Evolutionary conservation across 1,140 invertebrate species (phyloP), one percentile per base, ranked within the genome.

Genomic region (Cotesia vestalis): DNA sequence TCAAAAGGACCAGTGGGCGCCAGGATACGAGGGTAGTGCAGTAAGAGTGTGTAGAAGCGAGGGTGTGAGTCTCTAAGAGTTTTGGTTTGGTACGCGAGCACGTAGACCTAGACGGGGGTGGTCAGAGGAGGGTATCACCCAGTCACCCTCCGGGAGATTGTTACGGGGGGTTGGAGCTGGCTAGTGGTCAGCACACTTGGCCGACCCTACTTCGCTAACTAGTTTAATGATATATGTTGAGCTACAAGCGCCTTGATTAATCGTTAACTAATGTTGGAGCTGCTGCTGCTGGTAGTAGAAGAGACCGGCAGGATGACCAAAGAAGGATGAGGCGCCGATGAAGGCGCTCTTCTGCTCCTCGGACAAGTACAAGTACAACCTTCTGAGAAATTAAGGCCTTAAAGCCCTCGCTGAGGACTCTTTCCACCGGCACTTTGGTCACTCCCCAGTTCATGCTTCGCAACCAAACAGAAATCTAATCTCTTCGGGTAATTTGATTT

Each of bases 151-250:
- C 17, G 71, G 72, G 66, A 69, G 76, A 77, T 73, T 73, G 68
- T 69, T 73, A 69, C 64, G 76, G 78, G 78, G 79, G 77, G 79
- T 76, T 69, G 76, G 77, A 77, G 73, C 78, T 78, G 78, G 81
- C 81, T 84, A 86, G 84, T 86, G 85, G 85, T 86, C 85, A 86
- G 85, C 85, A 87, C 85, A 87, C 85, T 86, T 87, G 85, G 83
- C 81, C 83, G 82, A 86, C 85, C 85, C 85, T 87, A 87, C 85
- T 86, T 87, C 84, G 85, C 85, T 86, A 87, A 86, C 85, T 86
- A 87, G 85, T 87, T 87, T 87, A 86, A 86, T 87, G 85, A 86
- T 87, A 87, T 87, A 87, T 87, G 84, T 87, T 86, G 85, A 87
- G 83, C 84, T 86, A 86, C 85, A 86, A 86, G 84, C 85, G 84